phyloP scores from a whole-genome alignment of 2,113 vertebrate species.

The Perca flavescens region DNA sequence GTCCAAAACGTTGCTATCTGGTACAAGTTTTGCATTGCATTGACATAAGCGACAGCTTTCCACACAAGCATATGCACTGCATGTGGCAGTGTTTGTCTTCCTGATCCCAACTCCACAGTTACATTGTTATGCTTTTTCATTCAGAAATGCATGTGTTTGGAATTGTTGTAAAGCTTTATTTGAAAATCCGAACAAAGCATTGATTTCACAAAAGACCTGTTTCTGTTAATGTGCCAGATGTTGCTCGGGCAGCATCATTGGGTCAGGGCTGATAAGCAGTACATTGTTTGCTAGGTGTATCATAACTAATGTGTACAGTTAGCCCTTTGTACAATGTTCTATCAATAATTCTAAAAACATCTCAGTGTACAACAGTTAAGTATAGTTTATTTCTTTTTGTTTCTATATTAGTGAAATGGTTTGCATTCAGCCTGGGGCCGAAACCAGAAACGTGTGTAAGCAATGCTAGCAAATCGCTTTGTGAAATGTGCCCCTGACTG shows the following conservation, averaged over 20 bases:
- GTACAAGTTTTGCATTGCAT: not conserved
- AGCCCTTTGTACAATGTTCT: no score
- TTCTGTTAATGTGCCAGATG: not conserved
- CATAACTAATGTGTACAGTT: not conserved
- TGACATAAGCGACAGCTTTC: not conserved
- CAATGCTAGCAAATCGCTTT: not conserved
- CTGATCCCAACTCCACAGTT: no score
- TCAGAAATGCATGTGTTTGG: not conserved
- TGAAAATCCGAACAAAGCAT: not conserved
- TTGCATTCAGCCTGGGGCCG: not conserved
- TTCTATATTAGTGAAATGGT: not conserved
- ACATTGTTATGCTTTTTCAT: no score
- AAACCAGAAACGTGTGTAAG: not conserved
- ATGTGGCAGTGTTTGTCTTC: not conserved
- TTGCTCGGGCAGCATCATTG: not conserved
- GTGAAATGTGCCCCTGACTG: not conserved
- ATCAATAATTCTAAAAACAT: not conserved
- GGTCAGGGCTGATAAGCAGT: not conserved
- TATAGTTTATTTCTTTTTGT: not conserved
- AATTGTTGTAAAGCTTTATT: not conserved
- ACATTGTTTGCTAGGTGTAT: not conserved
- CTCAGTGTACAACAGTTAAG: not conserved
- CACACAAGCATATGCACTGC: not conserved
- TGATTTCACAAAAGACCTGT: not conserved
- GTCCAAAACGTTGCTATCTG: not conserved